phyloP scores from a whole-genome alignment of 2,113 vertebrate genomes.

The Beaufortia kweichowensis region DNA sequence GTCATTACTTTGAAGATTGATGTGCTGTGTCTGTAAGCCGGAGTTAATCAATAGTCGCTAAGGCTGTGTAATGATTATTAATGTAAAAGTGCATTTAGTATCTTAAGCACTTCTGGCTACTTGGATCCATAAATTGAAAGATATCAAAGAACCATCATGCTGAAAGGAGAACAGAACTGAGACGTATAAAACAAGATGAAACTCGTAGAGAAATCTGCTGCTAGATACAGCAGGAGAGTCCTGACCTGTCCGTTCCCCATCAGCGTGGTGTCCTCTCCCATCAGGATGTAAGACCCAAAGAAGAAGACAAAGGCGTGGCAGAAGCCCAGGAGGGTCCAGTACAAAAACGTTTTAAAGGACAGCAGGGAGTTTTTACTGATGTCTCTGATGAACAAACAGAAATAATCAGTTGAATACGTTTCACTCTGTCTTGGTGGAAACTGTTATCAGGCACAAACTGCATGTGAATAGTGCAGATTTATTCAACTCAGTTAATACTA shows the following conservation, averaged over 20 bases:
- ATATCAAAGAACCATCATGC: slow-evolving; percentile 5
- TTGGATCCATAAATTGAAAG: background rate
- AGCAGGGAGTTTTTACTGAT: slow-evolving; percentile 93
- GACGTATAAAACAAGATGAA: background rate
- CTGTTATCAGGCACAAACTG: no score
- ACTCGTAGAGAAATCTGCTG: no score
- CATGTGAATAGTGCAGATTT: no score
- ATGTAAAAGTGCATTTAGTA: slow-evolving; percentile 8
- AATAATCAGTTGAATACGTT: no score
- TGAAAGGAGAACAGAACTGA: background rate
- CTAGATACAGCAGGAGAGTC: background rate
- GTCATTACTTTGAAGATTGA: background rate
- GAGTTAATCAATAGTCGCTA: slow-evolving; percentile 22
- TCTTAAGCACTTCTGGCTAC: background rate
- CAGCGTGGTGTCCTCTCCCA: slow-evolving; percentile 90
- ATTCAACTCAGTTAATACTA: no score
- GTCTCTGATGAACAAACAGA: slow-evolving; percentile 79
- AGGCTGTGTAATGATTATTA: background rate
- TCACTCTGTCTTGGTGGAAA: no score
- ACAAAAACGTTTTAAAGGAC: slow-evolving; percentile 91
- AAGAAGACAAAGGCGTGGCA: slow-evolving; percentile 96
- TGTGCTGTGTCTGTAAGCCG: slow-evolving; percentile 13
- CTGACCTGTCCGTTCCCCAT: slow-evolving; percentile 96
- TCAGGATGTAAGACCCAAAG: slow-evolving; percentile 92
- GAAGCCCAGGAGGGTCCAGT: slow-evolving; percentile 96